These are phyloP conservation scores for Pseudorasbora parva DNA, from an alignment of 2,113 vertebrate genomes.

Conservation along the genomic window DNA sequence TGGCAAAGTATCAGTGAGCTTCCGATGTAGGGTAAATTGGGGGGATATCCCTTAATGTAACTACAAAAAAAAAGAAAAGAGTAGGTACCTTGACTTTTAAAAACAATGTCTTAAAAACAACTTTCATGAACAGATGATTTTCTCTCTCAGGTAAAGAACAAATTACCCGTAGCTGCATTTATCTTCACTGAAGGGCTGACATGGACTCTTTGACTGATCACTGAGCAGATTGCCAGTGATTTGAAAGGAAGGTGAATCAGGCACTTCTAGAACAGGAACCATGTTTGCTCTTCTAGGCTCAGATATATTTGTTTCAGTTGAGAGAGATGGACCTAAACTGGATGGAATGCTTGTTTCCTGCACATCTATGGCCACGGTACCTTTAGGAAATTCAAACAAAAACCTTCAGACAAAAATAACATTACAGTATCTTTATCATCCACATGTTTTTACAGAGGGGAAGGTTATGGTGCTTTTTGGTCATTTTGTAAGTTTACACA, in stretches of 20 bases:
- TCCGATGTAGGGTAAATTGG: conserved; percentile 82
- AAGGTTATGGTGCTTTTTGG: not conserved
- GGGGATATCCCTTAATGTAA: conserved; percentile 81
- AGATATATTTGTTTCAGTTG: conserved; percentile 59
- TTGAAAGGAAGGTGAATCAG: conserved; percentile 70
- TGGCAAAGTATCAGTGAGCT: conserved; percentile 82
- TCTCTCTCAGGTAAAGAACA: not conserved
- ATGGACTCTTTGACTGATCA: conserved; percentile 77
- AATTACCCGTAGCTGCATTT: conserved; percentile 23
- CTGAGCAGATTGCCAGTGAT: conserved; percentile 76
- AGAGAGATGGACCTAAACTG: conserved; percentile 68
- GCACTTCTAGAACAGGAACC: conserved; percentile 75
- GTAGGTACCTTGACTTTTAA: not conserved
- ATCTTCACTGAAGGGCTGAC: not conserved
- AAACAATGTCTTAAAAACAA: not conserved
- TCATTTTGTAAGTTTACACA: not conserved
- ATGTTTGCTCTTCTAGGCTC: conserved; percentile 76
- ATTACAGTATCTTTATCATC: no score
- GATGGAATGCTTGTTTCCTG: conserved; percentile 76
- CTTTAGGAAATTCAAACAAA: conserved; percentile 58
- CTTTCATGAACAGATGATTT: not conserved
- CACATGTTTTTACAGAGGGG: not conserved
- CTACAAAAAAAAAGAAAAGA: conserved; percentile 58
- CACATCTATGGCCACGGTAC: conserved; percentile 79
- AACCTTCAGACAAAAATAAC: not conserved